Conservation (phyloP, 2,113 vertebrate species). For the Sisor rabdophorus region DNA sequence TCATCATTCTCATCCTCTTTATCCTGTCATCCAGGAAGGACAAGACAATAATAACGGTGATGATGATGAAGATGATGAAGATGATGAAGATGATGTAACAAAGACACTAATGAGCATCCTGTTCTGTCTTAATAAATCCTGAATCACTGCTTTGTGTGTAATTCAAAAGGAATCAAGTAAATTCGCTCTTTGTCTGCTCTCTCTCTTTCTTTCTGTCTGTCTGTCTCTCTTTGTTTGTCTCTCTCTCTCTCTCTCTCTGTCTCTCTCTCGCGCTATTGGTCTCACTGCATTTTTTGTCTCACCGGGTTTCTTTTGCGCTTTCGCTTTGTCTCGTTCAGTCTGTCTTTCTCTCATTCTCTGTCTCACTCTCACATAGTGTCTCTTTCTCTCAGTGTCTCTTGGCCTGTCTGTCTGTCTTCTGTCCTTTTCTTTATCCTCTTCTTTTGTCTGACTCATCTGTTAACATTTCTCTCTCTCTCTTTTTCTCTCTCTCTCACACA, state of each 20-base stretch:
- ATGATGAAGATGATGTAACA: not conserved
- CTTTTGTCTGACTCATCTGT: not conserved
- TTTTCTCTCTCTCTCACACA: conserved; percentile 40
- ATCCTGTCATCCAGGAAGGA: too few species aligned
- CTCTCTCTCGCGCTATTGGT: too few species aligned
- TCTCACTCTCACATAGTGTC: not conserved
- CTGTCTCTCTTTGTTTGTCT: not conserved
- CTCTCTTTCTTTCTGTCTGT: not conserved
- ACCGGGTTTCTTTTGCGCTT: too few species aligned
- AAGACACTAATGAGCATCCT: not conserved
- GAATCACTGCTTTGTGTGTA: too few species aligned
- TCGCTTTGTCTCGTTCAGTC: too few species aligned
- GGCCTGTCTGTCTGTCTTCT: too few species aligned
- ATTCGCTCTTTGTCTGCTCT: not conserved
- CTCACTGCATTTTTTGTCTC: too few species aligned
- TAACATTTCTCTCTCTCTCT: conserved; percentile 5
- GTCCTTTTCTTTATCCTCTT: conserved; percentile 3
- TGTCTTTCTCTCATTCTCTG: too few species aligned
- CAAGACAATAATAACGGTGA: not conserved
- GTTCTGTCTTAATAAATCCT: too few species aligned
- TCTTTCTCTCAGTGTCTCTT: too few species aligned
- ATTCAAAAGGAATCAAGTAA: too few species aligned
- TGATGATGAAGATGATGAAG: not conserved
- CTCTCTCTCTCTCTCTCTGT: not conserved
- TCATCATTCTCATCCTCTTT: too few species aligned